These are phyloP conservation scores for Odontophorus gujanensis DNA, from an alignment of 2,113 vertebrate genomes.

Conservation along the genomic window DNA sequence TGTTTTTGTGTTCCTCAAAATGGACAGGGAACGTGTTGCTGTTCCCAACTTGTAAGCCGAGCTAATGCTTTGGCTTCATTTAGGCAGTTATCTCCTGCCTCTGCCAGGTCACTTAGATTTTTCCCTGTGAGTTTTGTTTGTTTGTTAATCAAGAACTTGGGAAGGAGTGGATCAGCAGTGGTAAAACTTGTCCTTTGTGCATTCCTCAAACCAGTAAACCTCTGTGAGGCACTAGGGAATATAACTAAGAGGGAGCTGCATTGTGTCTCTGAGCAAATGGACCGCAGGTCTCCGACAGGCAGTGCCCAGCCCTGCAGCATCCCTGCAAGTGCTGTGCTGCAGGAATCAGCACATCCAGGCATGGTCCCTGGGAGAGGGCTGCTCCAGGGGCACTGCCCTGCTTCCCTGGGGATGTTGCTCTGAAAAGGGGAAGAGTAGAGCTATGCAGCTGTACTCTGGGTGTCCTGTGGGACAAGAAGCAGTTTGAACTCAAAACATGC, in stretches of 20 bases:
- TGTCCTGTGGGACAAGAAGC: not conserved
- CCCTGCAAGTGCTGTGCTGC: not conserved
- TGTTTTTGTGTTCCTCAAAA: not conserved
- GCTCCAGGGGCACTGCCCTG: not conserved
- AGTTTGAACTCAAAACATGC: not conserved
- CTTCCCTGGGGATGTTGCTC: not conserved
- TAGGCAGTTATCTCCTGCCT: not conserved
- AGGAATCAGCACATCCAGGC: not conserved
- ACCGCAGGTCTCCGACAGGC: rapidly evolving
- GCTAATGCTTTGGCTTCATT: not conserved
- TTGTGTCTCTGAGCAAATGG: not conserved
- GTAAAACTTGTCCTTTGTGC: not conserved
- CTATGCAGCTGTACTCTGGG: not conserved
- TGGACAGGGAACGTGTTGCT: rapidly evolving
- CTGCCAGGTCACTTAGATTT: not conserved
- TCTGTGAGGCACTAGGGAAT: not conserved
- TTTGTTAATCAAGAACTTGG: not conserved
- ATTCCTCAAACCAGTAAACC: not conserved
- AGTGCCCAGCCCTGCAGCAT: not conserved
- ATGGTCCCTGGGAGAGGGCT: not conserved
- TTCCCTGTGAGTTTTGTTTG: not conserved
- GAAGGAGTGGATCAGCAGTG: not conserved
- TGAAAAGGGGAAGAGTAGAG: not conserved
- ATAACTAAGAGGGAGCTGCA: not conserved
- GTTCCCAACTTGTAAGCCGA: not conserved